phyloP scores from a whole-genome alignment of 2,888 invertebrate genomes.

The Lordiphosa andalusiaca region DNA sequence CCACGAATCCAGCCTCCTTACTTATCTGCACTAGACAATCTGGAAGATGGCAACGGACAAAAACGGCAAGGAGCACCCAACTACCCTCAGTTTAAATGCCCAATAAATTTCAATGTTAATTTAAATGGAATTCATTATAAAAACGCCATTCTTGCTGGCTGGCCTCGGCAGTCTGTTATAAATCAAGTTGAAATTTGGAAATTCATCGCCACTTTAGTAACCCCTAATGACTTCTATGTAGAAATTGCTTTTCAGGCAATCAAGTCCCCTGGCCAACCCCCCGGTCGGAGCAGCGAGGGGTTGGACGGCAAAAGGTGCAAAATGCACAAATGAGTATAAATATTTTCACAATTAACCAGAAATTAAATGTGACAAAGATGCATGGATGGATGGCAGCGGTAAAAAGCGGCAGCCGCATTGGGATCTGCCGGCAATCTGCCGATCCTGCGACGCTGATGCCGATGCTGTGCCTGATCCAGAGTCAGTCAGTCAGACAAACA shows the following conservation, averaged over 20 bases:
- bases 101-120: constrained; percentile 75
- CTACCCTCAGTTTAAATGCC: constrained; percentile 52
- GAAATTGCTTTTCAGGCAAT: constrained; percentile 71
- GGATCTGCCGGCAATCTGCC: constrained; percentile 21
- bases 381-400: constrained; percentile 48
- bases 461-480: constrained; percentile 31
- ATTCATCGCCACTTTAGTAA: constrained; percentile 80
- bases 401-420: constrained; percentile 47
- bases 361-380: constrained; percentile 75
- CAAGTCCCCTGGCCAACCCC: constrained; percentile 60
- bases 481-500: constrained; percentile 52
- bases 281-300: constrained; percentile 20
- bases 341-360: constrained; percentile 79
- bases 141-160: constrained; percentile 5
- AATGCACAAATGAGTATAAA: constrained; percentile 79
- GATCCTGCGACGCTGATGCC: constrained; percentile 37
- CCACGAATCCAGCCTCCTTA: constrained; percentile 3
- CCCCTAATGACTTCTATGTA: constrained; percentile 78
- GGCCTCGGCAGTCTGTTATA: constrained; percentile 62
- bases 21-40: constrained; percentile 59
- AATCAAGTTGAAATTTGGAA: constrained; percentile 77
- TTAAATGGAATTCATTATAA: constrained; percentile 67
- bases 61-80: constrained; percentile 34
- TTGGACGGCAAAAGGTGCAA: constrained; percentile 70
- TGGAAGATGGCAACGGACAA: constrained; percentile 51